Conservation (phyloP, 2,888 invertebrate species). For the Drosophila nigritarsus region DNA sequence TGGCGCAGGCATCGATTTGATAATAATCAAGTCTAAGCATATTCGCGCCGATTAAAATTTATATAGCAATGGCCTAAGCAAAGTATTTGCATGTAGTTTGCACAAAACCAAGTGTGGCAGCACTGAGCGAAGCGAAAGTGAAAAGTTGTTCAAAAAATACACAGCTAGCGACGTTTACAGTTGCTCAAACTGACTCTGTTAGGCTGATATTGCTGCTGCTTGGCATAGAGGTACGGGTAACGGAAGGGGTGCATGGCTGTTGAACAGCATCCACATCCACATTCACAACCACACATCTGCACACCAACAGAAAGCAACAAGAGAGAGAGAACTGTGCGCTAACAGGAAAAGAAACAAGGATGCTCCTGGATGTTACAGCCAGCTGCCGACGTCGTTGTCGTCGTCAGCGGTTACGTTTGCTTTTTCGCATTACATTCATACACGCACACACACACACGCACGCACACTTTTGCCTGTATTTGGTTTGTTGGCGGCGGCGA, state of each 20-base stretch:
- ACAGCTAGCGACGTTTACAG: constrained; percentile 34
- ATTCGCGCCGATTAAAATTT: constrained; percentile 33
- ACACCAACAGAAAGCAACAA: constrained; percentile 44
- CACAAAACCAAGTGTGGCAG: constrained; percentile 24
- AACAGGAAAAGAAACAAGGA: constrained; percentile 72
- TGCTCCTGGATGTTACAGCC: constrained; percentile 53
- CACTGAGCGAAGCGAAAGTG: constrained; percentile 42
- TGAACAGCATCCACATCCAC: constrained; percentile 66
- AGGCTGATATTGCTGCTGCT: constrained; percentile 9
- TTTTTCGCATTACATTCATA: constrained; percentile 53
- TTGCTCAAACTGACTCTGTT: constrained; percentile 33
- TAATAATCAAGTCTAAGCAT: constrained; percentile 30
- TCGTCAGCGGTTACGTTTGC: constrained; percentile 73
- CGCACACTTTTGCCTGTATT: constrained; percentile 25
- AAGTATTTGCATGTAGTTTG: constrained; percentile 25
- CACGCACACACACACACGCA: constrained; percentile 19
- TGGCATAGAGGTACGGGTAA: neutral
- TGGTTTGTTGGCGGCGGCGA: constrained; percentile 63
- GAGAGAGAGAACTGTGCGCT: constrained; percentile 29
- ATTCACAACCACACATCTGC: constrained; percentile 26
- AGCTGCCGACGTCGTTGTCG: constrained; percentile 55
- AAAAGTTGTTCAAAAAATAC: constrained; percentile 61
- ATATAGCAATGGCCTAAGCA: constrained; percentile 31
- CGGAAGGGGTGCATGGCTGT: constrained; percentile 32
- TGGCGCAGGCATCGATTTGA: constrained; percentile 31